Evolutionary conservation across 1,140 invertebrate species (phyloP), one percentile per base, ranked within the genome.

Genomic region (Stenopsyche tienmushanensis): DNA sequence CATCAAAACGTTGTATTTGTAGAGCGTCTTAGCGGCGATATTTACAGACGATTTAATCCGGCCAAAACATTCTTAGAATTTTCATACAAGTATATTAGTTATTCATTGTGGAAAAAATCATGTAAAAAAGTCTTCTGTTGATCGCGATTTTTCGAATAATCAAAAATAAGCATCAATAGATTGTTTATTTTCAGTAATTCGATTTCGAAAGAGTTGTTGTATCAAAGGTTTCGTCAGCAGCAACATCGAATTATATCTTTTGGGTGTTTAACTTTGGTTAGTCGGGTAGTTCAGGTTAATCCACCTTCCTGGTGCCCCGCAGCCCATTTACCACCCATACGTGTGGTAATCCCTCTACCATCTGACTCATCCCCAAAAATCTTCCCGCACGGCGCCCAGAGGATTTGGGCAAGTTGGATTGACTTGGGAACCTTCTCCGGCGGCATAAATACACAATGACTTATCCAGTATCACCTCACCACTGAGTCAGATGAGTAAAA

Each of bases 21-120:
- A 15, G 52, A 13, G 52, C 15, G 15, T 2, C 10, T 17, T 8
- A 17, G 23, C 25, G 29, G 44, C 54, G 66, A 64, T 67, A 67
- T 64, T 67, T 55, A 67, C 66, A 49, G 62, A 50, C 62, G 53
- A 67, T 67, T 67, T 64, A 67, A 55, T 67, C 26, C 39, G 55
- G n/a, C n/a, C n/a, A n/a, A n/a, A n/a, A n/a, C n/a, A n/a, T n/a
- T n/a, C n/a, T n/a, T n/a, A n/a, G n/a, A n/a, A n/a, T n/a, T n/a
- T n/a, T n/a, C n/a, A n/a, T n/a, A n/a, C n/a, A n/a, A n/a, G n/a
- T n/a, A n/a, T n/a, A n/a, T n/a, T n/a, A n/a, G n/a, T n/a, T n/a
- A n/a, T n/a, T n/a, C n/a, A n/a, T n/a, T n/a, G n/a, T n/a, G n/a
- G n/a, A n/a, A n/a, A n/a, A n/a, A n/a, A n/a, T n/a, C n/a, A n/a